phyloP scores from a whole-genome alignment of 2,113 vertebrate genomes.

The Leucosticte australis region DNA sequence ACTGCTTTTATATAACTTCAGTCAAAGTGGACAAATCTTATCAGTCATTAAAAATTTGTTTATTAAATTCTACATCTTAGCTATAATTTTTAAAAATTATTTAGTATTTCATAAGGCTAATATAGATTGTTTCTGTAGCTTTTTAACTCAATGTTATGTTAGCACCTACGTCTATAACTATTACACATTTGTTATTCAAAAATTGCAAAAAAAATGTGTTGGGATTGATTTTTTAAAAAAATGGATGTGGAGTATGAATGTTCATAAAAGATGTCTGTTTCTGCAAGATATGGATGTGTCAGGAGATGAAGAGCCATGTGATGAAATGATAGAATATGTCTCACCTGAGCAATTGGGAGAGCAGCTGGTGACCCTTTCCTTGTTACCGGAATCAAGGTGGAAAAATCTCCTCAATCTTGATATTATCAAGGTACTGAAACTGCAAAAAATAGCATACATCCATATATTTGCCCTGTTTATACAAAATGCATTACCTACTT shows the following conservation, averaged over 20 bases:
- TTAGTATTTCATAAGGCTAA: not conserved
- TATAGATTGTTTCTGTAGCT: not conserved
- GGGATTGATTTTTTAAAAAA: not conserved
- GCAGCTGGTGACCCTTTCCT: conserved; percentile 88
- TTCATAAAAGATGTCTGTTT: conserved; percentile 2
- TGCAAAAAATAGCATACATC: not conserved
- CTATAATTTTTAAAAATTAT: not conserved
- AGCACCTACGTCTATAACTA: not conserved
- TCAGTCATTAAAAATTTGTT: not conserved
- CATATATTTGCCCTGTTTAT: not conserved
- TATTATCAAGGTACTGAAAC: conserved; percentile 86
- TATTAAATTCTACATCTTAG: not conserved
- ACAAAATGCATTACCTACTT: not conserved
- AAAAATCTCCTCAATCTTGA: conserved; percentile 92
- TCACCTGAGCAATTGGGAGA: conserved; percentile 88
- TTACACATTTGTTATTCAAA: not conserved
- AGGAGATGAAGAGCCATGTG: conserved; percentile 66
- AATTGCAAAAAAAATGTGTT: not conserved
- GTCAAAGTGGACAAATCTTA: not conserved
- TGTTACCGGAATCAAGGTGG: conserved; percentile 91
- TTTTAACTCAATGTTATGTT: not conserved
- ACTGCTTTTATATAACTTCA: not conserved
- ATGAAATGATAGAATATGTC: conserved; percentile 80
- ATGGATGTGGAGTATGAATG: not conserved
- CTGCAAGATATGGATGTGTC: conserved; percentile 67